phyloP scores from a whole-genome alignment of 1,140 invertebrate genomes.

The Apis florea region DNA sequence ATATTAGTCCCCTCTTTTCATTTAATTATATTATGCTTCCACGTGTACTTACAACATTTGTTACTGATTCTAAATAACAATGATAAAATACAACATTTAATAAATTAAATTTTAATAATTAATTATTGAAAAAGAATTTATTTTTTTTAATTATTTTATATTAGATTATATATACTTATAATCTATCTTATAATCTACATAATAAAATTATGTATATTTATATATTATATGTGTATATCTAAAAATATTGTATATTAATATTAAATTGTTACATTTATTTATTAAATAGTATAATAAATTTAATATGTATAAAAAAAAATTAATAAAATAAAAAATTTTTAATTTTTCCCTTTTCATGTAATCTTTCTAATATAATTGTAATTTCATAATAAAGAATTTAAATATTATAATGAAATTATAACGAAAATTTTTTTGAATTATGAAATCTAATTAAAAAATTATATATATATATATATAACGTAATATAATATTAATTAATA shows the following conservation, averaged over 20 bases:
- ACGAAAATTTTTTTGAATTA: neutral
- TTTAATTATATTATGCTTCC: conserved; percentile 2
- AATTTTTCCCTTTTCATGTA: neutral
- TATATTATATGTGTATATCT: no score
- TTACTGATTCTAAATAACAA: neutral
- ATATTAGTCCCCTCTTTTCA: neutral
- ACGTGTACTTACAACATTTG: conserved; percentile 24
- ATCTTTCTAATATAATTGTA: neutral
- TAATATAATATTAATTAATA: neutral
- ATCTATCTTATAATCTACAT: no score
- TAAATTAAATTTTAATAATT: neutral
- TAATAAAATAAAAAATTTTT: neutral
- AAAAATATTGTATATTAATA: no score
- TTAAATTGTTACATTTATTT: neutral
- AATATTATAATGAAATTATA: neutral
- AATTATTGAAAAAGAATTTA: no score
- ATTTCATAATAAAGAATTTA: neutral
- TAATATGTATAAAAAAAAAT: neutral
- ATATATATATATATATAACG: neutral
- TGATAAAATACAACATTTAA: neutral
- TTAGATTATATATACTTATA: no score
- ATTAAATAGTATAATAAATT: neutral
- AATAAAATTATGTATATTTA: no score
- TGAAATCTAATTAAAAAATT: neutral
- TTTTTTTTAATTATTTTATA: no score